Evolutionary conservation across 2,113 vertebrate genomes (phyloP).

Genomic region (Casuarius casuarius): DNA sequence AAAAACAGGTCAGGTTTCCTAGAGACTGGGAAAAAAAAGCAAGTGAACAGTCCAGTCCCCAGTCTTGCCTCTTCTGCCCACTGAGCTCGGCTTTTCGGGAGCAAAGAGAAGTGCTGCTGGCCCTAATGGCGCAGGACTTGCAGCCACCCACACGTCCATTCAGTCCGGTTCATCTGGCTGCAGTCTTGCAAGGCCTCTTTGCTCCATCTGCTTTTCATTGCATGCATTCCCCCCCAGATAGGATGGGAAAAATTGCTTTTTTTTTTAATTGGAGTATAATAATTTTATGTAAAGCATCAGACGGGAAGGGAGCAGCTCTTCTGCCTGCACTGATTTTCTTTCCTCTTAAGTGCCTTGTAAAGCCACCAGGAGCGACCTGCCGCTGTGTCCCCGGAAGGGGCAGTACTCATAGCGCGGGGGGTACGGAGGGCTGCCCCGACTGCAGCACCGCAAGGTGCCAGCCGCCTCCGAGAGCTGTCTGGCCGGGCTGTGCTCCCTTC

Average conservation of each 20-base stretch:
- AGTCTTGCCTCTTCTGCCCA: too few relatives aligned
- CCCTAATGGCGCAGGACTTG: accelerated
- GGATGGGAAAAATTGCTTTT: neutral
- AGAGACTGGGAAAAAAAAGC: neutral
- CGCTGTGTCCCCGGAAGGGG: accelerated
- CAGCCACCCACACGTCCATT: neutral
- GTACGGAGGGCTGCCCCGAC: neutral
- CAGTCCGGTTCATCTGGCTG: neutral
- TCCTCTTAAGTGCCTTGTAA: accelerated
- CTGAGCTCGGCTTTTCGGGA: accelerated
- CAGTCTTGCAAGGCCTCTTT: neutral
- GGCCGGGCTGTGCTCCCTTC: neutral
- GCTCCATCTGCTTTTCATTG: neutral
- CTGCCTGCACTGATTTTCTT: neutral
- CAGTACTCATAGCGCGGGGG: neutral
- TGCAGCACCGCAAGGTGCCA: neutral
- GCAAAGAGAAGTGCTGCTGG: neutral
- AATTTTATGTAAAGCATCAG: neutral
- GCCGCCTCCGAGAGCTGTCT: neutral
- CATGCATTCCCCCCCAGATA: neutral
- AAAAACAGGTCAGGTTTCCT: neutral
- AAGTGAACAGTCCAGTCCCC: too few relatives aligned
- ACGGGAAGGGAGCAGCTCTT: neutral
- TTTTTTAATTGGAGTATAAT: neutral
- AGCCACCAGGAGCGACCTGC: neutral